These are phyloP conservation scores for Nymphicus hollandicus DNA, from an alignment of 2,113 vertebrate species.

Conservation along the genomic window DNA sequence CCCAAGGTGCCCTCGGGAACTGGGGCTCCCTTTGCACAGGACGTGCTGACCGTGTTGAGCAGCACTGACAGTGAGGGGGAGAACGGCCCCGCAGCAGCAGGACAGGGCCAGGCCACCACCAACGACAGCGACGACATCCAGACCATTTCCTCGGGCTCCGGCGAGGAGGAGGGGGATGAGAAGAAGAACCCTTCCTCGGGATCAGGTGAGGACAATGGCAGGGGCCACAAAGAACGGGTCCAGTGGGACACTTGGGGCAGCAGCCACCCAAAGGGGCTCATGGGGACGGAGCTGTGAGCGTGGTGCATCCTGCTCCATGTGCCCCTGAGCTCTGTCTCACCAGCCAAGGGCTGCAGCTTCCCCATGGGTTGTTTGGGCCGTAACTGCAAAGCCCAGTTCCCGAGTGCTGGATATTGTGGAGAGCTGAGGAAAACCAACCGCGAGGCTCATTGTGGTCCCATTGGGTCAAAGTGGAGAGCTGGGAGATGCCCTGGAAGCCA, in stretches of 20 bases:
- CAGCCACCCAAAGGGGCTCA: fast-evolving
- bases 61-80: slow-evolving; percentile 78
- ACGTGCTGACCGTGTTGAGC: slow-evolving; percentile 89
- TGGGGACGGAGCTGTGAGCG: not conserved
- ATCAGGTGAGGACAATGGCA: slow-evolving; percentile 14
- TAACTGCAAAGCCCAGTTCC: fast-evolving
- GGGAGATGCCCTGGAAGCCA: not conserved
- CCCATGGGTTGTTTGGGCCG: fast-evolving
- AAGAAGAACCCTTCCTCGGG: slow-evolving; percentile 71
- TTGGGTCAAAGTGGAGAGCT: too few species aligned
- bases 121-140: slow-evolving; percentile 95
- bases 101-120: slow-evolving; percentile 57
- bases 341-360: not conserved
- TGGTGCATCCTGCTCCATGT: not conserved
- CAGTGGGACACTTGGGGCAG: not conserved
- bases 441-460: fast-evolving
- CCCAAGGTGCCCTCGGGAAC: not conserved
- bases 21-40: slow-evolving; percentile 56
- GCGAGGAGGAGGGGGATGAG: slow-evolving; percentile 85
- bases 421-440: fast-evolving
- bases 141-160: slow-evolving; percentile 94
- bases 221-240: fast-evolving
- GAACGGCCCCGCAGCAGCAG: slow-evolving; percentile 28
- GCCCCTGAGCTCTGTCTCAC: not conserved
- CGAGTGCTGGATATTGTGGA: fast-evolving